phyloP scores from a whole-genome alignment of 2,797 vertebrate genomes.

The Acridotheres tristis region DNA sequence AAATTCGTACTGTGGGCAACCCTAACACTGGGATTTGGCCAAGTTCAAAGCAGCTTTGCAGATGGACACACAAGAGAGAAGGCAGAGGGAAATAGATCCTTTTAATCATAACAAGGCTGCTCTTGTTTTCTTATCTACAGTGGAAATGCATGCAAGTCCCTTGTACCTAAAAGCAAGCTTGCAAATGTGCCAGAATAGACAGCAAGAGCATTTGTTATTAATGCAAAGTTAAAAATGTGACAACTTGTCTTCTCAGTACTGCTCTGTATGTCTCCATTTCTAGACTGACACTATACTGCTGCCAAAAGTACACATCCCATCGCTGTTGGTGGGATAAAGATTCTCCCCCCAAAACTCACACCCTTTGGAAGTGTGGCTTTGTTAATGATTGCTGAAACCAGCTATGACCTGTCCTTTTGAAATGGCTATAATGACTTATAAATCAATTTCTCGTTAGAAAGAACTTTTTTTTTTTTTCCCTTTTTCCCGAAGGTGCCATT shows the following conservation, averaged over 20 bases:
- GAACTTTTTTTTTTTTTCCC: constrained; percentile 4
- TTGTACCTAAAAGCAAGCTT: constrained; percentile 60
- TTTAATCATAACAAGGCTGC: constrained; percentile 67
- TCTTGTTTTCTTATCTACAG: constrained; percentile 64
- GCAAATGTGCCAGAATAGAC: constrained; percentile 33
- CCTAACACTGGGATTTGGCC: constrained; percentile 47
- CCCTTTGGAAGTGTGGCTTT: constrained; percentile 15
- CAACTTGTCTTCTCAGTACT: constrained; percentile 23
- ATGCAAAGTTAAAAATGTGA: constrained; percentile 52
- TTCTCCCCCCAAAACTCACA: background rate
- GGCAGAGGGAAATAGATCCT: constrained; percentile 59
- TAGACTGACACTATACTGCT: background rate
- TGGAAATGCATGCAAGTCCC: constrained; percentile 31
- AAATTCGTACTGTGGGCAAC: constrained; percentile 20
- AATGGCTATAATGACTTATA: constrained; percentile 44
- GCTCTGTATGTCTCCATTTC: constrained; percentile 1
- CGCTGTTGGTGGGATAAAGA: background rate
- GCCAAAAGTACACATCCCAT: background rate
- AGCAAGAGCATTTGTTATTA: constrained; percentile 42
- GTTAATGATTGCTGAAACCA: constrained; percentile 39
- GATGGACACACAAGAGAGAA: constrained; percentile 65
- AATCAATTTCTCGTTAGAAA: constrained; percentile 57
- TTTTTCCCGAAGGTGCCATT: constrained; percentile 47
- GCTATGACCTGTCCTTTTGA: constrained; percentile 49
- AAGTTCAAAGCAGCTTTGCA: constrained; percentile 68